phyloP scores from a whole-genome alignment of 2,113 vertebrate genomes.

The Pygoscelis antarcticus region DNA sequence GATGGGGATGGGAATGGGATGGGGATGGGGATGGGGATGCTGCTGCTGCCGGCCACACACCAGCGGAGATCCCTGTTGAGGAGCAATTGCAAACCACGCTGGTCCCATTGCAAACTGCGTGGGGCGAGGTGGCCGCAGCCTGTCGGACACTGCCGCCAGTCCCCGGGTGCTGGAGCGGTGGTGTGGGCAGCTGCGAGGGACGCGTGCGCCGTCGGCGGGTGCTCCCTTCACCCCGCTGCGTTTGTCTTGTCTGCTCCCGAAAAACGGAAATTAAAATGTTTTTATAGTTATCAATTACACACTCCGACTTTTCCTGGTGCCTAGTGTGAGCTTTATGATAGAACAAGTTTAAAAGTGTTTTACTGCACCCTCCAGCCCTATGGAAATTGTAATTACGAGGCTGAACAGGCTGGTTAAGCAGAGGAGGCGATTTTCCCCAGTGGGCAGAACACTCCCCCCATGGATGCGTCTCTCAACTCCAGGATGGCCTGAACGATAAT shows the following conservation, averaged over 20 bases:
- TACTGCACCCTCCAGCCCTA: background rate
- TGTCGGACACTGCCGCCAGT: rapidly evolving
- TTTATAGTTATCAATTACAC: background rate
- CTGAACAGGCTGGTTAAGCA: background rate
- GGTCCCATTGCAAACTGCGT: rapidly evolving
- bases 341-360: background rate
- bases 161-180: background rate
- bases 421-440: background rate
- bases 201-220: rapidly evolving
- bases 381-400: background rate
- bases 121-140: rapidly evolving
- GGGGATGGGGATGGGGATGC: too few relatives aligned
- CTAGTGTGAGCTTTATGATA: background rate
- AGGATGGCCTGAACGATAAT: background rate
- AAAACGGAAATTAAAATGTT: background rate
- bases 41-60: background rate
- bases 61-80: background rate
- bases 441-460: background rate
- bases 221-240: background rate
- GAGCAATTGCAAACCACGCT: background rate
- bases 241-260: background rate
- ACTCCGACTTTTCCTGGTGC: background rate
- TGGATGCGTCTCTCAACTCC: background rate
- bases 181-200: background rate
- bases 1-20: background rate